Base-by-base conservation (phyloP, 2,113 vertebrate genomes). In the Baryphthengus martii region DNA sequence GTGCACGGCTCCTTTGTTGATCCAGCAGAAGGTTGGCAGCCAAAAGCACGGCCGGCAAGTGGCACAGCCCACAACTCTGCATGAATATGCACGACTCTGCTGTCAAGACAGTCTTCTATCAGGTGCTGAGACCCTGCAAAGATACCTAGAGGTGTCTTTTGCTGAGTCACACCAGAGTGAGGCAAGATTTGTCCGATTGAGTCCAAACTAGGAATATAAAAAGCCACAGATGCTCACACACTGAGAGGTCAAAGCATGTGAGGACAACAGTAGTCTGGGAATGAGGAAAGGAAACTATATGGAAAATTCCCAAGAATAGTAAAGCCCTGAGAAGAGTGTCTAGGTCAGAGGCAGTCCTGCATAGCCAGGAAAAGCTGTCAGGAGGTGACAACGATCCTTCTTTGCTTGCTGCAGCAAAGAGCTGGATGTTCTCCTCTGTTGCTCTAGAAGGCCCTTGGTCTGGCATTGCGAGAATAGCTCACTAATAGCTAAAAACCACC, bases 261-360 rank as follows among this genome's bases (percentile, higher is more conserved):
- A 55, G 76, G 68, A 68, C 74, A 76, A 45, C 35, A 84, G 63
- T 35, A 93, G 90, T 96, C 90, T 96, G 92, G 88, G 93, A 96
- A 90, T 78, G 92, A 93, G 86, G 90, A 93, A 85, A 93, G 53
- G 53, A 75, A 94, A 15, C 79, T 53, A 44, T 55, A 93, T 33
- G 79, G 96, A 96, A 97, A 96, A 96, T 91, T 86, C 93, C 92
- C 76, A 93, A 90, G 85, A 96, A 90, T 68, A 93, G 95, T 74
- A 88, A 96, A 94, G 94, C 68, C 33, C 68, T 35, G 52, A 91
- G 63, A 50, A 85, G 85, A 95, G 94, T 81, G 79, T 42, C 68
- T 91, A 62, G 71, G 74, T 83, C 95, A 93, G 39, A 37, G 75
- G 70, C 68, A 82, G 73, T 31, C 58, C 89, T 82, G 44, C 56